Evolutionary conservation across 2,797 vertebrate species (phyloP), one percentile per base, ranked within the genome.

Genomic region (Neopelma chrysocephalum): DNA sequence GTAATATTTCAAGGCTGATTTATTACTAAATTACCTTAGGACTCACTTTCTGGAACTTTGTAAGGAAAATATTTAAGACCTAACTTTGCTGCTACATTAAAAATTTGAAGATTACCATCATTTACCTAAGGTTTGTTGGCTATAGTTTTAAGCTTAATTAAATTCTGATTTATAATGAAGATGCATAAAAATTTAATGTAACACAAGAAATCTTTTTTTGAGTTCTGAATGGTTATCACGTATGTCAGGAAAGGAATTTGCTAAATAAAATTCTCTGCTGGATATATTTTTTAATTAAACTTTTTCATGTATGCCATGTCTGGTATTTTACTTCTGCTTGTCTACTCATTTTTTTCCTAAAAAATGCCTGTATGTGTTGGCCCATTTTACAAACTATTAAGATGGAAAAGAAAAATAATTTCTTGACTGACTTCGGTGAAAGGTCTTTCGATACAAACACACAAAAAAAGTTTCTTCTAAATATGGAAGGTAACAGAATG

Each of bases 201-300:
- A 32, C 20, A 21, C 15, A 68, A 56, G 6, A 86, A 51, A 12
- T n/a, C 1, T 1, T 53, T 84, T 72, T 79, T 4, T 3, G 3
- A 40, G 6, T 82, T 89, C 45, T 61, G 2, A 1, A 0, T 65
- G 19, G 5, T 61, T 72, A 45, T 7, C 4, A 13, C 20, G 3
- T 45, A 38, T 34, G 3, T 38, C 7, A 7, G n/a, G 21, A 58
- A 61, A 56, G 4, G 70, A 29, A n/a, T 32, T 34, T 56, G 18
- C 4, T 36, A 72, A 79, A 62, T 61, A 16, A 69, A 72, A 14
- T 62, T 45, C 8, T 66, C 17, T 48, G 38, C 6, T 3, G 25
- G 43, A 21, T 1, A 19, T 2, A 13, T 18, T 79, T 79, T 91
- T 78, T 65, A 9, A 54, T 31, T 43, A 9, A 45, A 27, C 5